Conservation (phyloP, 92 coral and sea anemone genomes). For the Hydrozoanthus gracilis region DNA sequence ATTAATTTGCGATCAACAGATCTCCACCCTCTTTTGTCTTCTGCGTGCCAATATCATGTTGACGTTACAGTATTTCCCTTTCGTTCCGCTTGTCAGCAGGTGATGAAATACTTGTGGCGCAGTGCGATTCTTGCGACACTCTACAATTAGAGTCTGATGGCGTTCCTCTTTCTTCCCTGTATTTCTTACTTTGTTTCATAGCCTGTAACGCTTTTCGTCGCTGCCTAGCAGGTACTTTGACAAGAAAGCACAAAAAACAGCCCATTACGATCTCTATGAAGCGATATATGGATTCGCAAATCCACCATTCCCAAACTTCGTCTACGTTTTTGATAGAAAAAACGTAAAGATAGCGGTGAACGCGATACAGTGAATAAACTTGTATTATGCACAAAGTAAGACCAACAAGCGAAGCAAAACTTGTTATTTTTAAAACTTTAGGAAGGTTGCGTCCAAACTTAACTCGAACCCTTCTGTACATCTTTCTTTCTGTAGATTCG, state of each 20-base stretch:
- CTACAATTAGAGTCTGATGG: not conserved
- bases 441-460: not conserved
- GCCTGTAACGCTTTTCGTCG: not conserved
- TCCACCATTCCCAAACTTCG: slow-evolving; percentile 45
- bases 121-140: not conserved
- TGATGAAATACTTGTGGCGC: not conserved
- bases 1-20: no score
- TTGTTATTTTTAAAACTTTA: slow-evolving; percentile 28
- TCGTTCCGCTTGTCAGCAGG: not conserved
- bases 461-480: slow-evolving; percentile 15
- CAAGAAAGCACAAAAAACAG: slow-evolving; percentile 31
- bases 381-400: slow-evolving; percentile 16
- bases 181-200: not conserved
- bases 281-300: slow-evolving; percentile 33
- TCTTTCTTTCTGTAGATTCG: not conserved
- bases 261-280: slow-evolving; percentile 39
- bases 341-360: slow-evolving; percentile 11
- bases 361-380: slow-evolving; percentile 26
- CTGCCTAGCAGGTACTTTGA: slow-evolving; percentile 8
- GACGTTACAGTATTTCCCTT: no score
- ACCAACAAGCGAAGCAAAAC: slow-evolving; percentile 20
- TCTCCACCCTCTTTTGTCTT: no score
- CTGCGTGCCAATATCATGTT: no score
- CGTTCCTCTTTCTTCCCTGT: not conserved
- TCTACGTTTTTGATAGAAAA: slow-evolving; percentile 2